Base-by-base conservation (phyloP, 2,113 vertebrate genomes). In the Corapipo altera region DNA sequence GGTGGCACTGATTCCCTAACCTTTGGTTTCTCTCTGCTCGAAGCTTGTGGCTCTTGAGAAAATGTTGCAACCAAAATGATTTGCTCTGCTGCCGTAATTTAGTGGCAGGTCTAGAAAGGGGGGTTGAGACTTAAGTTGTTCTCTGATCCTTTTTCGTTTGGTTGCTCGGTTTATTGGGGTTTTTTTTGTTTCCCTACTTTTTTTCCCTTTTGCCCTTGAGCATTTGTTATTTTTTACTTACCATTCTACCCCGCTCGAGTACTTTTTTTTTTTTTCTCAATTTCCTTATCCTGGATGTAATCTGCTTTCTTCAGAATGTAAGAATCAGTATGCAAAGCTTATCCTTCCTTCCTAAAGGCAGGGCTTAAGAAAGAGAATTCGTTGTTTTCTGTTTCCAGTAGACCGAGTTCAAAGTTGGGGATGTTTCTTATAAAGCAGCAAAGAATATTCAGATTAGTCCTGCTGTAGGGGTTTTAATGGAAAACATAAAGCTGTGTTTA, bases 321-420 rank as follows among this genome's bases (percentile, higher is more conserved):
- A 72, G 91, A 97, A 95, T 95, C 66, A 12, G 73, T 96, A 96
- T 95, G 94, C 86, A 78, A 82, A 92, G 91, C 88, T 96, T 95
- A 91, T 95, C 82, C 85, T 94, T 93, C 89, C 94, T 95, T 96
- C 82, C 95, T 95, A 91, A 96, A 95, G 95, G 86, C 92, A 93
- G 35, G 51, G 86, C 92, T 97, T 94, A 94, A 93, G 92, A 94
- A 81, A 86, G 75, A 94, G 72, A 96, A 89, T 89, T 81, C 27
- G 85, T 83, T 91, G 88, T 64, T 74, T 82, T 93, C 32, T 84
- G 59, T 89, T 92, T 96, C 90, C 75, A 81, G 65, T 55, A 88
- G 92, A 49, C 39, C 0, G 28, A 84, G 65, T 87, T 96, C 85
- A 93, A 77, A 95, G 88, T 94, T 84, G 32, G 70, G 76, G 75